These are phyloP conservation scores for Cyclargus thomasi DNA, from an alignment of 1,140 invertebrate species.

Conservation along the genomic window DNA sequence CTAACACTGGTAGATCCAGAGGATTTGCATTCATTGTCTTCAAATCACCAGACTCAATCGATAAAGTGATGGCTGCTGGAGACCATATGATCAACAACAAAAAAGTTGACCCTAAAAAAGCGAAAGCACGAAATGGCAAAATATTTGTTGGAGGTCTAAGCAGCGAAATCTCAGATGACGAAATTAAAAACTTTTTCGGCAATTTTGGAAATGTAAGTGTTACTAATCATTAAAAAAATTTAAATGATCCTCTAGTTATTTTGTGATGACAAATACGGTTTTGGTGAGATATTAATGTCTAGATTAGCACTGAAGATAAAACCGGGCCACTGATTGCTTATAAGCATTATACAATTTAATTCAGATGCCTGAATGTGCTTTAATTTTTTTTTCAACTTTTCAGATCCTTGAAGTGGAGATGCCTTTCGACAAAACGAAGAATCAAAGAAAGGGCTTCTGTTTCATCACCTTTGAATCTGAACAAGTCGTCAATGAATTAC, in stretches of 20 bases:
- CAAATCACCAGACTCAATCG: constrained; percentile 89
- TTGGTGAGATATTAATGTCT: constrained; percentile 66
- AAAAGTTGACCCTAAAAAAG: constrained; percentile 96
- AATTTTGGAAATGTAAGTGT: constrained; percentile 91
- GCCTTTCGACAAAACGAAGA: constrained; percentile 97
- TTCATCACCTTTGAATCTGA: constrained; percentile 97
- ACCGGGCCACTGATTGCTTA: constrained; percentile 63
- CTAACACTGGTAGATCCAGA: constrained; percentile 90
- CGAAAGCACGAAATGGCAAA: constrained; percentile 94
- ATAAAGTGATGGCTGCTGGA: constrained; percentile 89
- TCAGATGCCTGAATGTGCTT: constrained; percentile 1
- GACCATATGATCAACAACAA: constrained; percentile 95
- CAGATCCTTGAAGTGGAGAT: constrained; percentile 96
- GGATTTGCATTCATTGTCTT: constrained; percentile 98
- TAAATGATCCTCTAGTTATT: constrained; percentile 11
- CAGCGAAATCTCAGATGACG: constrained; percentile 92
- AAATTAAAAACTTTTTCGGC: constrained; percentile 92
- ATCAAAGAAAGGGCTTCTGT: constrained; percentile 95
- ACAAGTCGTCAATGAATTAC: constrained; percentile 91
- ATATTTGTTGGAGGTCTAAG: constrained; percentile 96
- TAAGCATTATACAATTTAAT: constrained; percentile 10
- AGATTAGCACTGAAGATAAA: constrained; percentile 52
- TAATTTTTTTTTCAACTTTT: constrained; percentile 41
- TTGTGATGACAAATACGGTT: constrained; percentile 66
- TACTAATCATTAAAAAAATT: too few species aligned